Evolutionary conservation across 1,140 invertebrate genomes (phyloP).

Genomic region (Sinonovacula constricta): DNA sequence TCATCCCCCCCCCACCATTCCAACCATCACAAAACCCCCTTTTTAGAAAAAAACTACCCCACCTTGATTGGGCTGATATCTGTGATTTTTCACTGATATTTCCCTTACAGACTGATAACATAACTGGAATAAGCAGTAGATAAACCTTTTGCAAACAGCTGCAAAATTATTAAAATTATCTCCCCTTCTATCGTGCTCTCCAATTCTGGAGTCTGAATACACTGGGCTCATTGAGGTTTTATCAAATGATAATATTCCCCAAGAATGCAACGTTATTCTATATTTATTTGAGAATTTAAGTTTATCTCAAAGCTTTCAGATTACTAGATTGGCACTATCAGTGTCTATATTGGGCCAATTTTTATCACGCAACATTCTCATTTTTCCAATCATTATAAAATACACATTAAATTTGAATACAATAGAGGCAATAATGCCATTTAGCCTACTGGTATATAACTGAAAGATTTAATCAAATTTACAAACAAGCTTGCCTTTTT

Average conservation of each 20-base stretch:
- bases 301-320: slow-evolving; percentile 12
- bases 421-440: too few species aligned
- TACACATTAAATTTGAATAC: too few species aligned
- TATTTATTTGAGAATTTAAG: slow-evolving; percentile 45
- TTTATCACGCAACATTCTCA: too few species aligned
- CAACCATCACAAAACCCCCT: too few species aligned
- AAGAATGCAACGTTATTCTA: slow-evolving; percentile 43
- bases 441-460: too few species aligned
- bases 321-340: too few species aligned
- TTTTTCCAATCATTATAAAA: too few species aligned
- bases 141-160: slow-evolving; percentile 50
- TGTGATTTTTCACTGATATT: slow-evolving; percentile 41
- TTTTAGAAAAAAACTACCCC: slow-evolving; percentile 54
- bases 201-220: slow-evolving; percentile 28
- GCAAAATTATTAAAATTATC: slow-evolving; percentile 57
- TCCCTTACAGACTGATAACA: slow-evolving; percentile 42
- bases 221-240: slow-evolving; percentile 49
- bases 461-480: too few species aligned
- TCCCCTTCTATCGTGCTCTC: slow-evolving; percentile 50
- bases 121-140: slow-evolving; percentile 44
- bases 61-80: slow-evolving; percentile 43
- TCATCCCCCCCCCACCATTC: too few species aligned
- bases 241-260: slow-evolving; percentile 48
- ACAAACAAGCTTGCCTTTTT: too few species aligned
- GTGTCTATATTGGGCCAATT: too few species aligned